Conservation (phyloP, 37 sponge, comb jelly and placozoan species). For the Geodia barretti region DNA sequence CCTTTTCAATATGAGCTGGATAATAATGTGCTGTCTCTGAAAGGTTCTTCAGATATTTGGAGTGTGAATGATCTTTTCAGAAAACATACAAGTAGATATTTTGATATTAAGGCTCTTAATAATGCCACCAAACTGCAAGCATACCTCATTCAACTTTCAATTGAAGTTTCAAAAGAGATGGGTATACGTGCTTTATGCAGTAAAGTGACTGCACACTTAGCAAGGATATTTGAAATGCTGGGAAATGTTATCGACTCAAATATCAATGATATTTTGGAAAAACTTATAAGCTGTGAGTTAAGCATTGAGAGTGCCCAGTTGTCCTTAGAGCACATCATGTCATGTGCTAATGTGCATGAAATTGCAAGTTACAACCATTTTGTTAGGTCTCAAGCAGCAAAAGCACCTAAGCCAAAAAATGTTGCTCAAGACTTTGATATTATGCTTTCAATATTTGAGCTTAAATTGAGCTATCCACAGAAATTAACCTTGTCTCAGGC, state of each 20-base stretch:
- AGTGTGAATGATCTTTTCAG: not conserved
- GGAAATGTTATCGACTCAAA: not conserved
- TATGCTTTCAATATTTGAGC: too few species aligned
- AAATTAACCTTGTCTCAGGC: not conserved
- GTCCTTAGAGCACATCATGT: too few species aligned
- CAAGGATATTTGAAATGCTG: not conserved
- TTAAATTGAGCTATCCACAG: not conserved
- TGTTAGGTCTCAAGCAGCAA: too few species aligned
- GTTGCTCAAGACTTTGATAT: too few species aligned
- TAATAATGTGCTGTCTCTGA: not conserved
- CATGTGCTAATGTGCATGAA: too few species aligned
- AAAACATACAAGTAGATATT: not conserved
- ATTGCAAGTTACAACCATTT: too few species aligned
- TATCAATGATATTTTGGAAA: not conserved
- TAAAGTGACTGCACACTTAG: not conserved
- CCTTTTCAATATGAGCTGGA: not conserved
- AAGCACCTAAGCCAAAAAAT: too few species aligned
- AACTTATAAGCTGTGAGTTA: too few species aligned
- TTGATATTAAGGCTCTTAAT: not conserved
- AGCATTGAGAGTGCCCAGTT: too few species aligned
- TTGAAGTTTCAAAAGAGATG: not conserved
- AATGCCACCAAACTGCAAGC: not conserved
- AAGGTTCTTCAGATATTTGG: not conserved
- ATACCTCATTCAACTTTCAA: not conserved
- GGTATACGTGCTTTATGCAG: not conserved